Conservation (phyloP, 2,797 vertebrate genomes). For the Chelidonichthys spinosus region DNA sequence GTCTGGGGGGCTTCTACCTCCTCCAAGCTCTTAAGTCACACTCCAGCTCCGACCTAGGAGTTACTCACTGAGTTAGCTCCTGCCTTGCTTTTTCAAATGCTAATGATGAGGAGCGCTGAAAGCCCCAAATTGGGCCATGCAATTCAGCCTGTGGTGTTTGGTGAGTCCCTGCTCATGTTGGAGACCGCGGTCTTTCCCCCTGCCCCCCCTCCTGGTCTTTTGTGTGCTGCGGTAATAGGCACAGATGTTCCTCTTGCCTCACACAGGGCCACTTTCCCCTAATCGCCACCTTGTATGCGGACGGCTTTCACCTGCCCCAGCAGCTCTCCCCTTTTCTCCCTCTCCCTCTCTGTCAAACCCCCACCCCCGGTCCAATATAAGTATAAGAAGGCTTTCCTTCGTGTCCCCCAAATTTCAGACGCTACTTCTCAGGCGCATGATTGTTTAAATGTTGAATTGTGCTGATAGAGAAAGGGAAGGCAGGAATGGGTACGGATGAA, state of each 20-base stretch:
- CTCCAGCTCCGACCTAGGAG: slow-evolving; percentile 64
- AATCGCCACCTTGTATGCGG: slow-evolving; percentile 87
- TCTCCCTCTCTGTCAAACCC: slow-evolving; percentile 34
- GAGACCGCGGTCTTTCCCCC: slow-evolving; percentile 66
- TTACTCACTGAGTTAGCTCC: slow-evolving; percentile 71
- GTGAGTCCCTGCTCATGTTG: slow-evolving; percentile 82
- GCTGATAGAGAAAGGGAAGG: slow-evolving; percentile 29
- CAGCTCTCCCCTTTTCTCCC: slow-evolving; percentile 66
- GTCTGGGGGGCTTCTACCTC: slow-evolving; percentile 30
- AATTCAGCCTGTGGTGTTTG: slow-evolving; percentile 84
- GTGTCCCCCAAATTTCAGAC: slow-evolving; percentile 61
- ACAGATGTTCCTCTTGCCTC: slow-evolving; percentile 90
- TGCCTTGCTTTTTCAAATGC: slow-evolving; percentile 84
- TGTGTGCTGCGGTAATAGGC: slow-evolving; percentile 85
- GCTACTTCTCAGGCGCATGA: slow-evolving; percentile 56
- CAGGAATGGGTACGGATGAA: slow-evolving; percentile 42
- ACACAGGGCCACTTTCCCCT: slow-evolving; percentile 86
- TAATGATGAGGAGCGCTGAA: slow-evolving; percentile 83
- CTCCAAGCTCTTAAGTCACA: slow-evolving; percentile 74
- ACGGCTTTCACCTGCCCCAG: slow-evolving; percentile 88
- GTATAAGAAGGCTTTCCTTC: slow-evolving; percentile 26
- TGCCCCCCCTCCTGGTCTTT: slow-evolving; percentile 68
- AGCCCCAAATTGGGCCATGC: slow-evolving; percentile 84
- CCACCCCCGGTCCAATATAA: too few species aligned
- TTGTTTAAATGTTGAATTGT: slow-evolving; percentile 74